Conservation (phyloP, 2,113 vertebrate genomes). For the Amphilophus citrinellus region DNA sequence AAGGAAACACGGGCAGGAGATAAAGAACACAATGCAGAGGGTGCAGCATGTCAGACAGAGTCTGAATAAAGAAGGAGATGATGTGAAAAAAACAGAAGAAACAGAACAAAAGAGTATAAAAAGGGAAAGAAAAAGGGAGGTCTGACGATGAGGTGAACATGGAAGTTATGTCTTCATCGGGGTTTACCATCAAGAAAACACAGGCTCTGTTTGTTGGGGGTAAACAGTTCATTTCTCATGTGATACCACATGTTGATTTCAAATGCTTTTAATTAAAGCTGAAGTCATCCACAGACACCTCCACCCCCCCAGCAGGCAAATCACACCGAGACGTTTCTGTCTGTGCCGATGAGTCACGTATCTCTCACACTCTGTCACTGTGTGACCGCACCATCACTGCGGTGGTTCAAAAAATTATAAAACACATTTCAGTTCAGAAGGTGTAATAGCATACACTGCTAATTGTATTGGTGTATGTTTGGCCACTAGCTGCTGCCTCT, state of each 20-base stretch:
- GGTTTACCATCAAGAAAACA: neutral
- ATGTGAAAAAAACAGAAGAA: neutral
- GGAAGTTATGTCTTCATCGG: neutral
- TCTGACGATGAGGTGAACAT: neutral
- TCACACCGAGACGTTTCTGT: neutral
- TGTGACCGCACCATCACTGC: no score
- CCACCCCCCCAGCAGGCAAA: neutral
- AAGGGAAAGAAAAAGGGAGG: neutral
- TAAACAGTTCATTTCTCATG: fast-evolving
- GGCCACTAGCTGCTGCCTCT: neutral
- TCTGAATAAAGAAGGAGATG: neutral
- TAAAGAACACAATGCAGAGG: neutral
- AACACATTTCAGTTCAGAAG: neutral
- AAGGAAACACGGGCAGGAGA: neutral
- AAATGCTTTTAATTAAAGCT: neutral
- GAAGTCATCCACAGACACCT: neutral
- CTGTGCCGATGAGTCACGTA: neutral
- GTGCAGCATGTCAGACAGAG: neutral
- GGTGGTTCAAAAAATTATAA: neutral
- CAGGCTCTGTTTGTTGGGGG: fast-evolving
- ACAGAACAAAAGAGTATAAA: neutral
- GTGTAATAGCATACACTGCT: neutral
- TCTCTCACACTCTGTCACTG: neutral
- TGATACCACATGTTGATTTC: fast-evolving
- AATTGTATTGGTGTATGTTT: neutral